These are phyloP conservation scores for Rhagoletis zephyria DNA, from an alignment of 1,140 invertebrate genomes.

Conservation along the genomic window DNA sequence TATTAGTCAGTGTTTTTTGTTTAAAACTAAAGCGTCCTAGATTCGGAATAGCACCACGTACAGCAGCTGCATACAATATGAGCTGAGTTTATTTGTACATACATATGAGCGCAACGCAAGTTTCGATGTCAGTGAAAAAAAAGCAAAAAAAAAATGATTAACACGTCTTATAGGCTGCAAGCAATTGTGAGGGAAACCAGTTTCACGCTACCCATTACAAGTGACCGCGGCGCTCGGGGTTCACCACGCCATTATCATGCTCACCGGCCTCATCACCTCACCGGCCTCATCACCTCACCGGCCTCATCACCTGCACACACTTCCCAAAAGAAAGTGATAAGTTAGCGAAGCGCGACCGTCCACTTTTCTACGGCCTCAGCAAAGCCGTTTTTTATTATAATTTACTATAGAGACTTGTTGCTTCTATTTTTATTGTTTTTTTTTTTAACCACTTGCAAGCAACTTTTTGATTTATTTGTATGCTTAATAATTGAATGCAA, in stretches of 20 bases:
- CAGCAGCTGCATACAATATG: conserved; percentile 24
- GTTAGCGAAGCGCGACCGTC: conserved; percentile 23
- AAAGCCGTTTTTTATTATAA: background rate
- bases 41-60: background rate
- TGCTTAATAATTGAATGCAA: no score
- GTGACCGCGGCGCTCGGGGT: background rate
- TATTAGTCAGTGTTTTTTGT: background rate
- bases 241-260: conserved; percentile 33
- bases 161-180: conserved; percentile 1
- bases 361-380: background rate
- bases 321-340: conserved; percentile 49
- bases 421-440: no score
- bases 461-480: no score
- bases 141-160: background rate
- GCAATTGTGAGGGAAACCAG: conserved; percentile 27
- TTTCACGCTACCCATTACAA: background rate
- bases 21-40: conserved; percentile 7
- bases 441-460: no score
- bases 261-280: conserved; percentile 9
- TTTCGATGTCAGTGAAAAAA: conserved; percentile 6
- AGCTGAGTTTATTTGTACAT: background rate
- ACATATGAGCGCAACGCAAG: background rate
- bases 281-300: no score
- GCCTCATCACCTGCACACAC: conserved; percentile 41
- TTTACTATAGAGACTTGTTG: no score